These are phyloP conservation scores for Eciton burchellii DNA, from an alignment of 1,140 invertebrate genomes.

Conservation along the genomic window DNA sequence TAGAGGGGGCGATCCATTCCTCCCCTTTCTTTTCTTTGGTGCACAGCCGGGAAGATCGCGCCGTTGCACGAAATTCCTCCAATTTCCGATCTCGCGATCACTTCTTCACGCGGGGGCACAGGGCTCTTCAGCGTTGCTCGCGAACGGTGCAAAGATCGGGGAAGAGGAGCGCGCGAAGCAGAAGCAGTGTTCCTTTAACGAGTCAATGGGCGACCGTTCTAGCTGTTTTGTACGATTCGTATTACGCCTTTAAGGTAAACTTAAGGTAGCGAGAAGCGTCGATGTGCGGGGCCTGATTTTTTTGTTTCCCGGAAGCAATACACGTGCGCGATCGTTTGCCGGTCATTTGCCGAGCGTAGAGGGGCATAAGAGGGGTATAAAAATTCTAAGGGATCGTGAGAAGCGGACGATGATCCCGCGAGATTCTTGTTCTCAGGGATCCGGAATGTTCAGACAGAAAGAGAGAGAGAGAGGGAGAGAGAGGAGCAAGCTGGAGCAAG, in stretches of 20 bases:
- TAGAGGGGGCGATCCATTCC: constrained; percentile 6
- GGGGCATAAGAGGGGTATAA: neutral
- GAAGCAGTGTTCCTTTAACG: constrained; percentile 21
- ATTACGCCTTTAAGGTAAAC: constrained; percentile 75
- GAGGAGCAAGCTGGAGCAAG: neutral
- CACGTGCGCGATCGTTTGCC: constrained; percentile 1
- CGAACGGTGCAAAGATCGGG: constrained; percentile 12
- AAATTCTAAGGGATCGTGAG: neutral
- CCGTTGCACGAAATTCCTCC: constrained; percentile 4
- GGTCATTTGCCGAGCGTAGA: constrained; percentile 25
- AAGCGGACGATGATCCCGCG: neutral
- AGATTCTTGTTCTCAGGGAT: neutral
- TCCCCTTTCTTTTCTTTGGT: too few species aligned
- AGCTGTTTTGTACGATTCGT: constrained; percentile 81
- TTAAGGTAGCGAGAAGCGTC: constrained; percentile 71
- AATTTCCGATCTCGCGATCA: constrained; percentile 15
- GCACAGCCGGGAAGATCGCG: neutral
- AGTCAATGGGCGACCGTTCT: constrained; percentile 63
- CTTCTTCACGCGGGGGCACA: too few species aligned
- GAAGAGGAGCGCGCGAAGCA: neutral
- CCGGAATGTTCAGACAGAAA: neutral
- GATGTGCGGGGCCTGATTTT: constrained; percentile 67
- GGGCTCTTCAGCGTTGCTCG: constrained; percentile 12
- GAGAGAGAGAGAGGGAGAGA: neutral
- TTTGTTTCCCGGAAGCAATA: constrained; percentile 45